Conservation (phyloP, 2,888 invertebrate genomes). For the Lapara coniferarum region DNA sequence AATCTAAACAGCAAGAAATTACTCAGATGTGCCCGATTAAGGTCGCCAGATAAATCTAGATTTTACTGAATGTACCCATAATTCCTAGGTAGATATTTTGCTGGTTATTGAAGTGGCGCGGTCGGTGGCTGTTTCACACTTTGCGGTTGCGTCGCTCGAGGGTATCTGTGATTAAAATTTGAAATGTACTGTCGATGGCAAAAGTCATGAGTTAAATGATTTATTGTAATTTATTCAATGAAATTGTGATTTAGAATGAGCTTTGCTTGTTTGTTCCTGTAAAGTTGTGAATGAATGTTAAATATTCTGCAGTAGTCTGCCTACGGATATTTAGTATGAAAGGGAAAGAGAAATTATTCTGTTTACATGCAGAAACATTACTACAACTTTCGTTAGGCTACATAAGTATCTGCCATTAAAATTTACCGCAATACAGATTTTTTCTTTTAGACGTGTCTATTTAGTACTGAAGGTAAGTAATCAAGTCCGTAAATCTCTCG, state of each 20-base stretch:
- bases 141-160: slow-evolving; percentile 24
- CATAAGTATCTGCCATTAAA: no score
- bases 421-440: no score
- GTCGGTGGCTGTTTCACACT: slow-evolving; percentile 35
- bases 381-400: no score
- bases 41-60: slow-evolving; percentile 39
- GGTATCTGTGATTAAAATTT: slow-evolving; percentile 29
- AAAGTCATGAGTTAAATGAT: slow-evolving; percentile 25
- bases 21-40: slow-evolving; percentile 34
- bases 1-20: slow-evolving; percentile 39
- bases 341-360: background rate
- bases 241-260: slow-evolving; percentile 17
- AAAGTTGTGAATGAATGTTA: background rate
- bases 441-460: no score
- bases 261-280: slow-evolving; percentile 13
- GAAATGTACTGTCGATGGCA: slow-evolving; percentile 29
- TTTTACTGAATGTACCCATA: slow-evolving; percentile 42
- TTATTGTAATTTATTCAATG: slow-evolving; percentile 26
- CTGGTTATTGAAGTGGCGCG: slow-evolving; percentile 20
- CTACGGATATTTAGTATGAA: background rate
- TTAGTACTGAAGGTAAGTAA: no score
- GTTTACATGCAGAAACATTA: no score
- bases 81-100: slow-evolving; percentile 31
- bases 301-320: background rate
- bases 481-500: no score